phyloP scores from a whole-genome alignment of 2,888 invertebrate genomes.

The Biston betularia region DNA sequence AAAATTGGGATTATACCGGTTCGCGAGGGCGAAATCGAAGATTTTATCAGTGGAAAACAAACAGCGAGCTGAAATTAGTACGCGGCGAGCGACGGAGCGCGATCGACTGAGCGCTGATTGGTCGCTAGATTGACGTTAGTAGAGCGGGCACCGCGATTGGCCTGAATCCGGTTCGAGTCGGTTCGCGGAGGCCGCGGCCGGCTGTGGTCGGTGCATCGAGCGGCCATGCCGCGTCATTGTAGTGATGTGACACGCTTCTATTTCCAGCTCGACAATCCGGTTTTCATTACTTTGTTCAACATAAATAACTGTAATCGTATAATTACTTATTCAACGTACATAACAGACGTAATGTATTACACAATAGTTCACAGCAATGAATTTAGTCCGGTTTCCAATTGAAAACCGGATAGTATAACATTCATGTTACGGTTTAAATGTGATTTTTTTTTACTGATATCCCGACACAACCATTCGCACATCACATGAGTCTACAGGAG shows the following conservation, averaged over 20 bases:
- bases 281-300: slow-evolving; percentile 11
- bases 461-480: no score
- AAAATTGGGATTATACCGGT: slow-evolving; percentile 59
- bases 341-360: slow-evolving; percentile 6
- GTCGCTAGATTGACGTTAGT: slow-evolving; percentile 75
- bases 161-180: slow-evolving; percentile 77
- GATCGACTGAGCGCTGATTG: slow-evolving; percentile 80
- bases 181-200: slow-evolving; percentile 77
- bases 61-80: slow-evolving; percentile 58
- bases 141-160: slow-evolving; percentile 75
- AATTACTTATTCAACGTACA: neutral
- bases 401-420: neutral
- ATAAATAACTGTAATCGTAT: slow-evolving; percentile 1
- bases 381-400: neutral
- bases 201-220: slow-evolving; percentile 75
- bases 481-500: no score
- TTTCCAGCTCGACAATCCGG: slow-evolving; percentile 21
- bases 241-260: slow-evolving; percentile 64
- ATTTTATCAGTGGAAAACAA: slow-evolving; percentile 59
- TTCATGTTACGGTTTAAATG: slow-evolving; percentile 8
- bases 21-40: slow-evolving; percentile 48
- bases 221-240: slow-evolving; percentile 52
- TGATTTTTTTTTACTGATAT: slow-evolving; percentile 4
- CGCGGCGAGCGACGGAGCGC: slow-evolving; percentile 60
- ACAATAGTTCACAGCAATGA: neutral